Conservation (phyloP, 64 coral and sea anemone species). For the Dendronephthya gigantea region DNA sequence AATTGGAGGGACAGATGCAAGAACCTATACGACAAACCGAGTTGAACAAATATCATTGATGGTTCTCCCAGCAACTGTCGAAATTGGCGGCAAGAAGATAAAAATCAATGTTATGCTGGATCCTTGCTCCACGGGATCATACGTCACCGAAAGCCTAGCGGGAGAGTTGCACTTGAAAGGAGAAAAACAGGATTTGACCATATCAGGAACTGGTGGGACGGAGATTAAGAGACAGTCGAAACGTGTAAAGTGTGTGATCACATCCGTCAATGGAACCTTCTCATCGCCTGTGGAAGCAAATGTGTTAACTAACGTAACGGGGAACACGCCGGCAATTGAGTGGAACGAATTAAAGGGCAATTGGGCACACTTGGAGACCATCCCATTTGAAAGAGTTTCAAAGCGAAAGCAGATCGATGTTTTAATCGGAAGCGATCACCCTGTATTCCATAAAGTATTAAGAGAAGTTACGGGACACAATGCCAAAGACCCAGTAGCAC, state of each 20-base stretch:
- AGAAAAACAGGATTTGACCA: constrained; percentile 17
- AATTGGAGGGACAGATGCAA: no score
- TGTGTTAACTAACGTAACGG: constrained; percentile 44
- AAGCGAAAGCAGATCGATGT: constrained; percentile 17
- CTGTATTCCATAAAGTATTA: constrained; percentile 39
- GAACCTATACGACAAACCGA: background rate
- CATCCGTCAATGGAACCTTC: constrained; percentile 28
- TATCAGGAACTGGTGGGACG: constrained; percentile 36
- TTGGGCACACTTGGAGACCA: constrained; percentile 36
- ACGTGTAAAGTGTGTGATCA: constrained; percentile 18
- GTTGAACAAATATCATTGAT: constrained; percentile 4
- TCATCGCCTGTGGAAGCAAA: constrained; percentile 35
- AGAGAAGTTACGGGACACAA: constrained; percentile 25
- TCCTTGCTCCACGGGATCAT: constrained; percentile 35
- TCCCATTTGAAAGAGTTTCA: constrained; percentile 23
- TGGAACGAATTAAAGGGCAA: constrained; percentile 41
- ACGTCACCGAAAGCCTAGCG: background rate
- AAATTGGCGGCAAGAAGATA: background rate
- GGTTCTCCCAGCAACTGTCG: constrained; percentile 39
- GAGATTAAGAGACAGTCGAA: constrained; percentile 6
- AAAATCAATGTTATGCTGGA: constrained; percentile 51
- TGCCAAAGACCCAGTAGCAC: constrained; percentile 13
- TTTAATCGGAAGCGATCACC: constrained; percentile 32
- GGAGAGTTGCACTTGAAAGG: background rate
- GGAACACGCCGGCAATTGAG: constrained; percentile 32